Evolutionary conservation across 2,113 vertebrate genomes (phyloP), one percentile per base, ranked within the genome.

Genomic region (Psettodes erumei): DNA sequence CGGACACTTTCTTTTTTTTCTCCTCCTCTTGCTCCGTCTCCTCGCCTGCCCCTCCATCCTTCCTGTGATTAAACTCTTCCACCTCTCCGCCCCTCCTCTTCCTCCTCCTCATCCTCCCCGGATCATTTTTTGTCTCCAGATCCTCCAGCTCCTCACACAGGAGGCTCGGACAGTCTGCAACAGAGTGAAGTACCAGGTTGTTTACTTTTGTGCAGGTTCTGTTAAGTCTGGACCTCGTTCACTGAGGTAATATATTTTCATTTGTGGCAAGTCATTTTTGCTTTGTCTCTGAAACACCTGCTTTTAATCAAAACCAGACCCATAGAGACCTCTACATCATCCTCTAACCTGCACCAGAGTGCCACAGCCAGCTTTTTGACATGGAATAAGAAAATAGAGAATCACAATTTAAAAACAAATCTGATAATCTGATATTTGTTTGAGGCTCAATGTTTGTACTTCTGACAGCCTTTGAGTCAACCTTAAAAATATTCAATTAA

Each of bases 121-220:
- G 68, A 27, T 73, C 5, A 18, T 72, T 75, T 45, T 76, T 75
- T 68, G 56, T 79, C 69, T 90, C 77, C 64, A 82, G 54, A 70
- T 86, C 81, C n/a, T 83, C 84, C 71, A 88, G 82, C 64, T 93
- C 93, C 18, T 94, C 91, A 91, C 94, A 94, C 64, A 93, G 82
- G 67, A 92, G 90, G 71, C 86, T 93, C 21, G 90, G 73, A 81
- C 84, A 85, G 61, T 90, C 94, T 95, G 90, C 12, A 86, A 89
- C 47, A 85, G 25, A 76, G 51, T 28, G 23, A 73, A 76, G 40
- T 27, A 42, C 60, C 4, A 64, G 18, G 53, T 25, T 11, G 15
- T 37, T 67, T 8, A 35, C 40, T 50, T 60, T 45, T 47, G 16
- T 53, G n/a, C 8, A 59, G 23, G 28, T 56, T 37, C 4, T 67